A percentile compares a stretch with the other conserved stretches of the same genome.
Conservation (phyloP, 2,113 vertebrate species). For the Spea bombifrons region DNA sequence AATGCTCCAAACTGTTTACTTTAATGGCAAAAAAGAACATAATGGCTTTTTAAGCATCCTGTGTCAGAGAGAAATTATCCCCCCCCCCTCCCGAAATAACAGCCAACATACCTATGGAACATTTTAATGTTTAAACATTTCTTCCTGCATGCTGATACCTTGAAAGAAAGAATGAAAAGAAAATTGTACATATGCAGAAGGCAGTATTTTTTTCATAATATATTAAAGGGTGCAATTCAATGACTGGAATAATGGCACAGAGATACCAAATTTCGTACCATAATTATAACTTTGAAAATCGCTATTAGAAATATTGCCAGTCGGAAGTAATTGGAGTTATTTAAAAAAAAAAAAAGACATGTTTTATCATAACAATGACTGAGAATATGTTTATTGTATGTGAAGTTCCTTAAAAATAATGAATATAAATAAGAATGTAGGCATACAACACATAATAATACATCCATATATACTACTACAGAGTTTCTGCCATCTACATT, state of each 20-base stretch:
- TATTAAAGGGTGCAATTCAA: conserved; percentile 56
- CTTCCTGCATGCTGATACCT: conserved; percentile 58
- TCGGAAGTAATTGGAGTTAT: conserved; percentile 52
- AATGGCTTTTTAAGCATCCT: conserved; percentile 56
- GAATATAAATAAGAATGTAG: too few relatives aligned
- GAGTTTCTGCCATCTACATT: too few relatives aligned
- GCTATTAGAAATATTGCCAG: conserved; percentile 53
- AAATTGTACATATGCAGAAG: conserved; percentile 56
- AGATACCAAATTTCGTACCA: conserved; percentile 53
- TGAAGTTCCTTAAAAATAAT: not conserved
- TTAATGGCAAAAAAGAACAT: conserved; percentile 53
- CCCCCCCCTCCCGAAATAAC: conserved; percentile 46
- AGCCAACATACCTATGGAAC: conserved; percentile 49
- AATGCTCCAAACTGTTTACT: conserved; percentile 52
- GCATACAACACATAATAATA: too few relatives aligned
- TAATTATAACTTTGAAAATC: conserved; percentile 56
- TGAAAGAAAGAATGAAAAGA: conserved; percentile 54
- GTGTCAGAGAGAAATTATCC: conserved; percentile 17
- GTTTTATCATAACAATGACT: conserved; percentile 46
- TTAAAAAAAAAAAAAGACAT: conserved; percentile 45
- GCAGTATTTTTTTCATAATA: conserved; percentile 54
- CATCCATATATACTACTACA: too few relatives aligned
- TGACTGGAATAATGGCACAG: conserved; percentile 55
- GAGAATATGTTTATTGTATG: conserved; percentile 36
- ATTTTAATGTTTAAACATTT: conserved; percentile 57